Percentiles rank a stretch among this genome's conserved stretches.
These are phyloP conservation scores for Diachasmimorpha longicaudata DNA, from an alignment of 1,140 invertebrate species.

Conservation along the genomic window DNA sequence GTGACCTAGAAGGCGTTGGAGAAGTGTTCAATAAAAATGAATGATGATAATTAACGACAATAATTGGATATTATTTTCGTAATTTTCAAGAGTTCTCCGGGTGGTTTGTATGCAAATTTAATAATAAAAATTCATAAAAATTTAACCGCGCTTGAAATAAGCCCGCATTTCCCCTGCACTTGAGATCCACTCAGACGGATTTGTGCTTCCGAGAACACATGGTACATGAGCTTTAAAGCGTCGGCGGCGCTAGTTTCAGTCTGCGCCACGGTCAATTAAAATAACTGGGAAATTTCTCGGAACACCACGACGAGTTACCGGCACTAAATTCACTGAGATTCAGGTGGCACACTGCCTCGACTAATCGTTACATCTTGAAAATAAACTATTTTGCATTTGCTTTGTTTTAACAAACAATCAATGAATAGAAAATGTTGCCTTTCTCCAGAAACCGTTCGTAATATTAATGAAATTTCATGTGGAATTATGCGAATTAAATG, in stretches of 20 bases:
- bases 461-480: too few species aligned
- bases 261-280: constrained; percentile 46
- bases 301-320: constrained; percentile 24
- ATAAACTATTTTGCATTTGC: not conserved
- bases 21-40: too few species aligned
- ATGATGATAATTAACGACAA: too few species aligned
- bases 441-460: too few species aligned
- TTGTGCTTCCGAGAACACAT: constrained; percentile 46
- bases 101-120: not conserved
- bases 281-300: constrained; percentile 38
- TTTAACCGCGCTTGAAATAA: not conserved
- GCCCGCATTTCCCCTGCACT: not conserved
- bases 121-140: not conserved
- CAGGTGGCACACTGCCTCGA: not conserved
- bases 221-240: constrained; percentile 33
- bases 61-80: too few species aligned
- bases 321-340: not conserved
- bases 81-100: too few species aligned
- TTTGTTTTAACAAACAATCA: not conserved
- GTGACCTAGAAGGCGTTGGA: too few species aligned
- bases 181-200: constrained; percentile 37
- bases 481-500: too few species aligned
- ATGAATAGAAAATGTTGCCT: too few species aligned
- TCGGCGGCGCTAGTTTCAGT: constrained; percentile 18
- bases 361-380: not conserved